phyloP scores from a whole-genome alignment of 2,113 vertebrate species.

The Stegastes partitus region DNA sequence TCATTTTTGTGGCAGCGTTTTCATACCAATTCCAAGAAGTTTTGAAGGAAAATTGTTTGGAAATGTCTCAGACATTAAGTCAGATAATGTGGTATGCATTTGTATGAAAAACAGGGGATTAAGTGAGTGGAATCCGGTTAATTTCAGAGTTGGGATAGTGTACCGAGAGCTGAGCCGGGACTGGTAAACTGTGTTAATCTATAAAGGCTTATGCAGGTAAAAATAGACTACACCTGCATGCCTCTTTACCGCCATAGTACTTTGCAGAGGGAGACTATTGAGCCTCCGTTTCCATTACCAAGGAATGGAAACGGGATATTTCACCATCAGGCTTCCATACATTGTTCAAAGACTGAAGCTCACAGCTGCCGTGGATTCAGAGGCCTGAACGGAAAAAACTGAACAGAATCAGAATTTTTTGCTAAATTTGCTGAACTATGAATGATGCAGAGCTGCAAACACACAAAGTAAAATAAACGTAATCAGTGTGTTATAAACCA shows the following conservation, averaged over 20 bases:
- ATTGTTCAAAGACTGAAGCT: constrained; percentile 48
- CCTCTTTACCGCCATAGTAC: constrained; percentile 73
- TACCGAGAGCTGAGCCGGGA: constrained; percentile 53
- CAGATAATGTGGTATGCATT: constrained; percentile 72
- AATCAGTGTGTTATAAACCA: not conserved
- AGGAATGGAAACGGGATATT: constrained; percentile 57
- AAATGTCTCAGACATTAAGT: constrained; percentile 73
- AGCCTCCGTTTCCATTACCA: constrained; percentile 64
- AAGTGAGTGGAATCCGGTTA: constrained; percentile 72
- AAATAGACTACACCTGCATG: constrained; percentile 81
- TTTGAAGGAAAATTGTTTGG: constrained; percentile 74
- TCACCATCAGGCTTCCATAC: constrained; percentile 46
- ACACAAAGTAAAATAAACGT: constrained; percentile 8
- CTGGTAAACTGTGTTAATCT: constrained; percentile 81
- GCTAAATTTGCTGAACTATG: constrained; percentile 37
- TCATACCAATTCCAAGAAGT: constrained; percentile 67
- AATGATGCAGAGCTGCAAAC: constrained; percentile 41
- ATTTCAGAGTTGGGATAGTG: constrained; percentile 76
- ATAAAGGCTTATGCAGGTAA: constrained; percentile 80
- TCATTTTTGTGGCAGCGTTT: constrained; percentile 72
- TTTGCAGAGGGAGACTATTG: constrained; percentile 57
- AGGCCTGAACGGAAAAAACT: constrained; percentile 10
- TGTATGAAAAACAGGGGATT: constrained; percentile 75
- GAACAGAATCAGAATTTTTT: constrained; percentile 25
- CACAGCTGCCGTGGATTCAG: constrained; percentile 30